phyloP scores from a whole-genome alignment of 2,888 invertebrate species.

The Coenonympha glycerion region DNA sequence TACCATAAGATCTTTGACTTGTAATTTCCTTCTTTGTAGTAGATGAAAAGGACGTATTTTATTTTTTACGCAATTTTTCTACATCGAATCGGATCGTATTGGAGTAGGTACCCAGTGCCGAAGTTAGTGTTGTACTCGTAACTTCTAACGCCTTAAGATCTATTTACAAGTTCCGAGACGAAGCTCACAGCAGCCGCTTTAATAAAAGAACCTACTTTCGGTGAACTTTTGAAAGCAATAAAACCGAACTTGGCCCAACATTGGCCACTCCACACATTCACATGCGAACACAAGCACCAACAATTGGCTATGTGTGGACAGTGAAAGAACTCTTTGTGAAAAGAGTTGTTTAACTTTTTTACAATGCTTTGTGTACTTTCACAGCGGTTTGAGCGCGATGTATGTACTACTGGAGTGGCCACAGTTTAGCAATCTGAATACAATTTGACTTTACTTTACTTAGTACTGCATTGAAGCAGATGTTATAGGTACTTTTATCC shows the following conservation, averaged over 20 bases:
- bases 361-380: constrained; percentile 17
- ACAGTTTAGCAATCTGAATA: background rate
- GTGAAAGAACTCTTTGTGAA: constrained; percentile 15
- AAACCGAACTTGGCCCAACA: constrained; percentile 7
- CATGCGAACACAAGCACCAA: background rate
- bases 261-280: constrained; percentile 3
- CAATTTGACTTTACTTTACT: background rate
- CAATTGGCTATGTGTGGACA: constrained; percentile 9
- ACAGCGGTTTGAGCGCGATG: constrained; percentile 13
- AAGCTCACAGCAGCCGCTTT: background rate
- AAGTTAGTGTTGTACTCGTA: too few relatives aligned
- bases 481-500: too few relatives aligned
- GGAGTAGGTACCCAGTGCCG: too few relatives aligned
- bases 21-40: too few relatives aligned
- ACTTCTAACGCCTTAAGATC: background rate
- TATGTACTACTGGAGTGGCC: background rate
- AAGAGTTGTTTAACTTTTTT: constrained; percentile 18
- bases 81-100: too few relatives aligned
- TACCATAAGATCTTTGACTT: too few relatives aligned
- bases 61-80: too few relatives aligned
- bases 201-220: background rate
- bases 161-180: background rate
- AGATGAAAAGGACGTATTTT: too few relatives aligned
- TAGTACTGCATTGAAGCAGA: background rate
- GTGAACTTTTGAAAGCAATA: constrained; percentile 3